These are phyloP conservation scores for Recurvirostra avosetta DNA, from an alignment of 2,113 vertebrate species.

Conservation along the genomic window DNA sequence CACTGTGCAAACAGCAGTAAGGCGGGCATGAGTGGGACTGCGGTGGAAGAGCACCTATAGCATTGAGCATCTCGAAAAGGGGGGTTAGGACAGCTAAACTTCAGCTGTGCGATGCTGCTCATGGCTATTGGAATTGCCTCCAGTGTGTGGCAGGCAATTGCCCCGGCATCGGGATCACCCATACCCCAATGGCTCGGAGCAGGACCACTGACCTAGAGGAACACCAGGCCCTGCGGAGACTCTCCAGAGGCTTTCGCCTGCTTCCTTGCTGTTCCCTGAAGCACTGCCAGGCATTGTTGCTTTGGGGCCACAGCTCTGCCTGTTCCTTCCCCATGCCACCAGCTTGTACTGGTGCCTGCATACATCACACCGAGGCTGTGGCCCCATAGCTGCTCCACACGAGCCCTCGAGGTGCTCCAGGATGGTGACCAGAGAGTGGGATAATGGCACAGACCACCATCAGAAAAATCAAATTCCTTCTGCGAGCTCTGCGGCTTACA, in stretches of 20 bases:
- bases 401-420: background rate
- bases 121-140: background rate
- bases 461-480: background rate
- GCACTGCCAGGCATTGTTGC: background rate
- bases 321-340: background rate
- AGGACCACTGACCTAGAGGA: background rate
- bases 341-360: background rate
- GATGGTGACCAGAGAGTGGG: background rate
- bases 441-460: background rate
- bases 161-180: accelerated
- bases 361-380: background rate
- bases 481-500: accelerated
- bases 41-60: accelerated
- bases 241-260: background rate
- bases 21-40: accelerated
- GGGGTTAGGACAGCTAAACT: background rate
- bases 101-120: background rate
- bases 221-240: accelerated
- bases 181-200: background rate
- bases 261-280: background rate
- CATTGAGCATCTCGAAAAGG: background rate
- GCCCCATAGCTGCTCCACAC: background rate
- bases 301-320: background rate
- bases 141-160: background rate
- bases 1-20: background rate